Conservation (phyloP, 1,140 invertebrate genomes). For the Druon quercuslanigerum region DNA sequence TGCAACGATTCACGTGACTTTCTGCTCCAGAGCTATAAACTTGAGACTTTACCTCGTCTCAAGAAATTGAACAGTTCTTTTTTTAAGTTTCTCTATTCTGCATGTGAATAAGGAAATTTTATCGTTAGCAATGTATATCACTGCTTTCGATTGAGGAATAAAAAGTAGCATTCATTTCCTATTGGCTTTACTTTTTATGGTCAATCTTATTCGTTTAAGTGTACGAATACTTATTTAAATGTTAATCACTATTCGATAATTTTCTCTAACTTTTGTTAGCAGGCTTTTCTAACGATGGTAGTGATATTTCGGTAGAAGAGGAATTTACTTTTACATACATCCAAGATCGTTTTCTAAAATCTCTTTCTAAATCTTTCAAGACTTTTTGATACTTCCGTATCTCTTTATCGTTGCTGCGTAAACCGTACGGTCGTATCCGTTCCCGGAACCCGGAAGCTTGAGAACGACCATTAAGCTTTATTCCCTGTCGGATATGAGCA, state of each 20-base stretch:
- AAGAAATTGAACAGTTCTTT: neutral
- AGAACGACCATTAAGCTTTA: conserved; percentile 16
- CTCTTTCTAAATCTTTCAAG: conserved; percentile 2
- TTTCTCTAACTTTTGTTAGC: no score
- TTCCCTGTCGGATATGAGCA: neutral
- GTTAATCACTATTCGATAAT: no score
- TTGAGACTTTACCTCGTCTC: neutral
- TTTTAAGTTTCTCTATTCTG: neutral
- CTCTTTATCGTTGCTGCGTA: conserved; percentile 20
- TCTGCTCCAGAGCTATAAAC: neutral
- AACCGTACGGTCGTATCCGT: conserved; percentile 8
- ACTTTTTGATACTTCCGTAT: conserved; percentile 9
- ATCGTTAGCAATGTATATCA: neutral
- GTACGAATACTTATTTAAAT: no score
- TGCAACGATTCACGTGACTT: neutral
- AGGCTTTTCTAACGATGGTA: no score
- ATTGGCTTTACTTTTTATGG: no score
- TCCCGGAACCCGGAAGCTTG: conserved; percentile 1
- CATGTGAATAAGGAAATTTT: neutral
- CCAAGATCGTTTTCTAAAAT: neutral
- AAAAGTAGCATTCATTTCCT: no score
- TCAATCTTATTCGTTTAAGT: no score
- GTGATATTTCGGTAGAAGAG: no score
- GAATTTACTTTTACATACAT: neutral
- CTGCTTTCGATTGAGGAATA: neutral